Base-by-base conservation (phyloP, 2,797 vertebrate genomes). In the Sebastes dallii region DNA sequence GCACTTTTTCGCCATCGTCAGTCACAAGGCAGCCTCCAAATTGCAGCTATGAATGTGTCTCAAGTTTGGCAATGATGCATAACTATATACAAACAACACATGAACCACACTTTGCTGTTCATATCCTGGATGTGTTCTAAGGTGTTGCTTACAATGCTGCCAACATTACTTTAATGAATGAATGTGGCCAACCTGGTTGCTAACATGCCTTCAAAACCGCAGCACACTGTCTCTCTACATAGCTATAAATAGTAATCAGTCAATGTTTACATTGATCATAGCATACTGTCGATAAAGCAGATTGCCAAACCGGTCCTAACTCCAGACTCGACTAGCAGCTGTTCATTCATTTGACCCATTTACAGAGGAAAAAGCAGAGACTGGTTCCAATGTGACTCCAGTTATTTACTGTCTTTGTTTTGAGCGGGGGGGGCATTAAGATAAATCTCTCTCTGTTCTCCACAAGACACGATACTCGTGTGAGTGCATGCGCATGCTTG, bases 181-280 rank as follows among this genome's bases (percentile, higher is more conserved):
- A 77, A 75, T 64, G 67, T 79, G 18, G 52, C 20, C 66, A 68
- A 25, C 52, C 66, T 25, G 27, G 61, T 78, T 74, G 8, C 56
- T 77, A 18, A 27, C 58, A 56, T 52, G 34, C 32, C 7, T 77
- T 83, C 4, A 34, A 75, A 84, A 50, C 65, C 20, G 62, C 66
- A 64, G 70, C 75, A 67, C 55, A 5, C 24, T 65, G 67, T 80
- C 24, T 34, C 55, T 39, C 36, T 66, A 1, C 62, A 22, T n/a
- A 18, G 42, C 59, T 89, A 80, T 70, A 78, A 90, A 92, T 91
- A 86, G 82, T 29, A 16, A 60, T 12, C 74, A 22, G 67, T 89
- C 77, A 61, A 56, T 87, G 82, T 86, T 89, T 81, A 80, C 75
- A 88, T 85, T 84, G 88, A 93, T 87, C 72, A 79, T 72, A 73